These are phyloP conservation scores for Bettongia penicillata DNA, from an alignment of 2,113 vertebrate genomes.

Conservation along the genomic window DNA sequence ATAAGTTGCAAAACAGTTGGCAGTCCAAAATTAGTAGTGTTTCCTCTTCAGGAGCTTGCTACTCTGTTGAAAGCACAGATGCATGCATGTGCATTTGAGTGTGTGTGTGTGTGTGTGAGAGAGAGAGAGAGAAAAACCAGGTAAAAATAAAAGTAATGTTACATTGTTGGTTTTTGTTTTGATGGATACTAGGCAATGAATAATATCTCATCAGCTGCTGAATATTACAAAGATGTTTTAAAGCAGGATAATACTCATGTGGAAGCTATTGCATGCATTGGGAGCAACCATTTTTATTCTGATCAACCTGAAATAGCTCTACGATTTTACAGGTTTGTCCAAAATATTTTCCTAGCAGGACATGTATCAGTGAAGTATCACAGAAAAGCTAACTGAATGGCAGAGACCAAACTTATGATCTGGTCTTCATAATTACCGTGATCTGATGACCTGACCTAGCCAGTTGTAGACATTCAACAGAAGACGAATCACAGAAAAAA, in stretches of 20 bases:
- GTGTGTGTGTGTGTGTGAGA: neutral
- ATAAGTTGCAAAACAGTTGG: neutral
- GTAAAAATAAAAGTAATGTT: neutral
- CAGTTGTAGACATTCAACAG: neutral
- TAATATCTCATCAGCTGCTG: conserved; percentile 90
- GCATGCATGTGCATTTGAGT: too few species aligned
- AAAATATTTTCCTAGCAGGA: neutral
- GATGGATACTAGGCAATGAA: conserved; percentile 92
- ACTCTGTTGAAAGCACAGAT: neutral
- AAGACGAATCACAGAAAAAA: neutral
- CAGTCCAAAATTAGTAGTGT: neutral
- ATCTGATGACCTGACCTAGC: neutral
- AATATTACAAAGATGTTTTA: conserved; percentile 96
- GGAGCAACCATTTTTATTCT: conserved; percentile 97
- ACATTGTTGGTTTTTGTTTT: conserved; percentile 43
- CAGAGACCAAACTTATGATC: too few species aligned
- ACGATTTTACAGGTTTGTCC: conserved; percentile 94
- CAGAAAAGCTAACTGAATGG: neutral
- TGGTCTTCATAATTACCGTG: neutral
- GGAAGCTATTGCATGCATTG: conserved; percentile 97
- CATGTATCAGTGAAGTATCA: neutral
- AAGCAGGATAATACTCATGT: conserved; percentile 98
- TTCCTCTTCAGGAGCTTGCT: neutral
- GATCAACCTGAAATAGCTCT: conserved; percentile 97
- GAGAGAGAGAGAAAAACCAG: neutral